Percentiles rank a stretch among this genome's conserved stretches.
These are phyloP conservation scores for Asobara japonica DNA, from an alignment of 1,140 invertebrate genomes.

Conservation along the genomic window DNA sequence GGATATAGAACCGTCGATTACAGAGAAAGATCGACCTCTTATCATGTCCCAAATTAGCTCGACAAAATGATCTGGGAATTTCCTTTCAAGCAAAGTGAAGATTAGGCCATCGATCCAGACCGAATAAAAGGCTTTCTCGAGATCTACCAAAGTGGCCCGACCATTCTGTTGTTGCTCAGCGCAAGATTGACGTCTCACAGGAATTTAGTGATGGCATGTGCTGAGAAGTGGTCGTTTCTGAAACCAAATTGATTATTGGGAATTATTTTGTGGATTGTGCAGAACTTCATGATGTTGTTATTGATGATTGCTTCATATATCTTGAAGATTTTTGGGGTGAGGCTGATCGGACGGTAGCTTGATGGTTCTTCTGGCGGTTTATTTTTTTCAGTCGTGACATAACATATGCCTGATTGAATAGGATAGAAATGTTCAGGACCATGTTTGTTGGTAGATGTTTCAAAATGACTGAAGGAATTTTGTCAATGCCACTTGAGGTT, in stretches of 20 bases:
- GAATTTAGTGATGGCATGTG: slow-evolving; percentile 24
- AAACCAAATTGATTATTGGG: slow-evolving; percentile 31
- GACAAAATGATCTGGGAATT: slow-evolving; percentile 27
- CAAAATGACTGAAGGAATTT: too few species aligned
- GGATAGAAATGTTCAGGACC: too few species aligned
- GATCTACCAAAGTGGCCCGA: background rate
- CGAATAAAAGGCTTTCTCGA: slow-evolving; percentile 30
- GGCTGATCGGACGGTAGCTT: slow-evolving; percentile 38
- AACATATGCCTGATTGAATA: too few species aligned
- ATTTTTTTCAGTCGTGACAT: too few species aligned
- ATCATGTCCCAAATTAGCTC: slow-evolving; percentile 26
- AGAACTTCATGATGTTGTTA: background rate
- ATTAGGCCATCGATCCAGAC: slow-evolving; percentile 37
- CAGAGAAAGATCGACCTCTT: background rate
- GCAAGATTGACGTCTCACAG: slow-evolving; percentile 16
- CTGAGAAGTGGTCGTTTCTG: slow-evolving; percentile 15
- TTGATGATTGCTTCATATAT: slow-evolving; percentile 39
- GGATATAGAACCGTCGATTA: background rate
- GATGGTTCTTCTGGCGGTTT: slow-evolving; percentile 30
- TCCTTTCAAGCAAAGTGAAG: slow-evolving; percentile 26
- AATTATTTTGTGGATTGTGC: slow-evolving; percentile 15
- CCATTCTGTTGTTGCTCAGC: background rate
- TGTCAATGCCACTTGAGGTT: too few species aligned
- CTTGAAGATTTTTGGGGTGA: slow-evolving; percentile 41
- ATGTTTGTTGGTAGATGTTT: too few species aligned